Evolutionary conservation across 1,140 invertebrate genomes (phyloP).

Genomic region (Dinothrombium tinctorium): DNA sequence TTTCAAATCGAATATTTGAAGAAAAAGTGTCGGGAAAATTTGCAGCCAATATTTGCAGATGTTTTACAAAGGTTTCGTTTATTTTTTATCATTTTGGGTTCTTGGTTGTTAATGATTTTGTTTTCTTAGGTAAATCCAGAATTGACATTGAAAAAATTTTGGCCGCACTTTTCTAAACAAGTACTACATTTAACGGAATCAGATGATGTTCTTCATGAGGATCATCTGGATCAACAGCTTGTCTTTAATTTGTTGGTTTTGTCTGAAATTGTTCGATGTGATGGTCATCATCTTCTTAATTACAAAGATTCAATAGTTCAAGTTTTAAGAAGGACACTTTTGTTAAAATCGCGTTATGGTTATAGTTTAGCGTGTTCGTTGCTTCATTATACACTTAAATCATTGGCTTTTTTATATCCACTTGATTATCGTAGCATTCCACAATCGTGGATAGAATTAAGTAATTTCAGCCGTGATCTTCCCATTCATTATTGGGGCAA

Average conservation of each 20-base stretch:
- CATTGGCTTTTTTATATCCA: too few relatives aligned
- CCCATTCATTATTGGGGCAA: too few relatives aligned
- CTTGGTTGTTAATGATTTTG: constrained; percentile 11
- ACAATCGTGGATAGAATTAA: too few relatives aligned
- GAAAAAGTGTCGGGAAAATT: constrained; percentile 52
- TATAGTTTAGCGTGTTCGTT: too few relatives aligned
- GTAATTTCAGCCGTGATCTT: too few relatives aligned
- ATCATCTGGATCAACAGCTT: constrained; percentile 49
- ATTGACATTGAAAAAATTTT: constrained; percentile 38
- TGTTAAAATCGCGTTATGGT: too few relatives aligned
- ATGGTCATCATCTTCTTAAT: constrained; percentile 32
- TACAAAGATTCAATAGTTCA: constrained; percentile 33
- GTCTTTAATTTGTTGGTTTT: constrained; percentile 50
- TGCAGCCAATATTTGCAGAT: constrained; percentile 38
- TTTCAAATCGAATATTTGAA: constrained; percentile 46
- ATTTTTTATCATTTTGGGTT: constrained; percentile 6
- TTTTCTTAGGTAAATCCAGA: constrained; percentile 28
- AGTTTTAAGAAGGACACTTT: constrained; percentile 35
- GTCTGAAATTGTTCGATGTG: constrained; percentile 36
- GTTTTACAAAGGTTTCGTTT: constrained; percentile 34
- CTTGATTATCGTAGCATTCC: too few relatives aligned
- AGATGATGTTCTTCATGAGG: constrained; percentile 36
- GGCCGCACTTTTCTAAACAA: constrained; percentile 40
- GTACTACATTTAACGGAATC: constrained; percentile 30
- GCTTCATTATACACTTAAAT: too few relatives aligned